Base-by-base conservation (phyloP, 2,888 invertebrate species). In the Euplagia quadripunctaria region DNA sequence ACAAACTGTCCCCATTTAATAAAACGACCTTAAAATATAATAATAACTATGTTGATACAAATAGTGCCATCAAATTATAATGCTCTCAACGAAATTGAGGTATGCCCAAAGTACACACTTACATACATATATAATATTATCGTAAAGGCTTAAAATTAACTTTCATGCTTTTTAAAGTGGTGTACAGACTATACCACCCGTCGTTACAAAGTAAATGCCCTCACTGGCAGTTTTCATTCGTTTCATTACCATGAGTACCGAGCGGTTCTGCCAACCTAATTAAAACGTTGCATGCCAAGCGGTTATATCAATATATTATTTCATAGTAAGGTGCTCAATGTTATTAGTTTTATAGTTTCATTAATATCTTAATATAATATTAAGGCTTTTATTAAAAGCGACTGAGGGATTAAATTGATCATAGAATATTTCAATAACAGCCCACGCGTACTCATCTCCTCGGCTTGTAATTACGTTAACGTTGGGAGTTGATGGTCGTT, bases 261-360 rank as follows among this genome's bases (percentile, higher is more conserved):
- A 46, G 61, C 73, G 61, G 55, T 70, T 63, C 43, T 20, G 9
- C 64, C 17, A 17, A 20, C 58, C 58, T 82, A 77, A 82, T 82
- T 82, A 85, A 82, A 85, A 80, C 63, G 66, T 84, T 74, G 81
- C 83, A 79, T 79, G 82, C 63, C 64, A 49, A 72, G 58, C 67
- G 71, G 67, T 79, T 73, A 77, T 75, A 71, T 77, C 74, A 72
- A 69, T 72, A 76, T 78, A 74, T 73, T 69, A 42, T 69, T 82
- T 73, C 66, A 71, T 67, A 70, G 63, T 64, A 61, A 42, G 61
- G 55, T 61, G 64, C 41, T 74, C 31, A 64, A 55, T 68, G 31
- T 68, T 64, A 72, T 72, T 72, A 72, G 68, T 64, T 72, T 68
- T 52, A 72, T 66, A 63, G 41, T 67, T 68, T 9, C 4, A 49